Evolutionary conservation across 2,797 vertebrate genomes (phyloP), one percentile per base, ranked within the genome.

Genomic region (Phoxinus dragarum): DNA sequence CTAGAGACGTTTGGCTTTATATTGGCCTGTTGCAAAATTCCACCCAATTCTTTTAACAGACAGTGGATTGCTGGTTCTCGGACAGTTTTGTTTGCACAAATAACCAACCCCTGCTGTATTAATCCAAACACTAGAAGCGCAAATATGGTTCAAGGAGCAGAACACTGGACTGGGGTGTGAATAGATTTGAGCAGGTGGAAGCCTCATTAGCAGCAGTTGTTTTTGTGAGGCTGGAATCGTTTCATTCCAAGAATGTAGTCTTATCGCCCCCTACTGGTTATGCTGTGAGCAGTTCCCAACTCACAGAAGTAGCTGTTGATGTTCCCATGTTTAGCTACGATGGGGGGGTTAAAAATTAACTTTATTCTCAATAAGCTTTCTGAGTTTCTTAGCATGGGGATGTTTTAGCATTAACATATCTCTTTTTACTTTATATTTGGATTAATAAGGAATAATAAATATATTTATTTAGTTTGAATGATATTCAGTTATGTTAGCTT

Each of bases 171-270:
- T 79, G 71, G 49, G 74, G 42, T 80, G 44, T 76, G 79, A 56
- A 47, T 75, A 66, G 73, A 81, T 80, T 27, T 88, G 71, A 79
- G 27, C 61, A 82, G 36, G 34, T 84, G 71, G 49, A 87, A 71
- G 42, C 36, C 72, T 85, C 73, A 42, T 87, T 82, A 64, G 54
- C 73, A 19, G 52, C 66, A 17, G 42, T 80, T 59, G 75, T 87
- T 19, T 84, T 80, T 4, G 66, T 73, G 3, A 72, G 59, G 74
- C 66, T 36, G 19, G 10, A 52, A 44, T 71, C 34, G 23, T 80
- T 72, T 85, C 86, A 84, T 88, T 89, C 85, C 87, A 72, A 61
- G 77, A 74, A 72, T 82, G 84, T 61, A 85, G 71, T 73, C 27
- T 78, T 86, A 79, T 80, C 3, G 4, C 76, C 75, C 69, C 42